Percentiles rank a stretch among this genome's conserved stretches.
These are phyloP conservation scores for Microctonus aethiopoides DNA, from an alignment of 2,888 invertebrate genomes.

Conservation along the genomic window DNA sequence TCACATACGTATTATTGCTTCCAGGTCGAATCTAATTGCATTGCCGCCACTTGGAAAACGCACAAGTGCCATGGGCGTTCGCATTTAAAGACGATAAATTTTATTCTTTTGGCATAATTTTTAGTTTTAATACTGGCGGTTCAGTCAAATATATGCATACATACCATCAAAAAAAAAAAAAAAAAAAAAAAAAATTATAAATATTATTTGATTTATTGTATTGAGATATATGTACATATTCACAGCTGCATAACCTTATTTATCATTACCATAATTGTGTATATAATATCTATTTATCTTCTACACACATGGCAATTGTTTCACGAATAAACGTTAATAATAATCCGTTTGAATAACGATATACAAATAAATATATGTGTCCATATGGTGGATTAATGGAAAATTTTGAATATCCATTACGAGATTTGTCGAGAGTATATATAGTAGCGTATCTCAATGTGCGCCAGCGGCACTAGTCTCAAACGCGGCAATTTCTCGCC, in stretches of 20 bases:
- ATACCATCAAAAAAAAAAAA: not conserved
- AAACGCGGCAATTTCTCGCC: slow-evolving; percentile 33
- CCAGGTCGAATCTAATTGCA: slow-evolving; percentile 34
- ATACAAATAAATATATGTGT: not conserved
- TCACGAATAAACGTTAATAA: not conserved
- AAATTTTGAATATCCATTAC: slow-evolving; percentile 26
- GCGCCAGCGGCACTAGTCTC: slow-evolving; percentile 20
- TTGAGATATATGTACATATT: slow-evolving; percentile 4
- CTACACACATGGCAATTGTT: not conserved
- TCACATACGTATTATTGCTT: slow-evolving; percentile 15
- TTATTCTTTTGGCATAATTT: slow-evolving; percentile 53
- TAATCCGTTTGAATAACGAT: not conserved
- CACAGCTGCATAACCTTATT: no score
- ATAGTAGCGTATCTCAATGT: not conserved
- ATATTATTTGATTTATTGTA: slow-evolving; percentile 24
- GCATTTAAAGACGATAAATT: slow-evolving; percentile 59
- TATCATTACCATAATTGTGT: no score
- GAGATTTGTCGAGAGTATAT: not conserved
- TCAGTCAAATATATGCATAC: not conserved
- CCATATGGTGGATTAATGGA: slow-evolving; percentile 6
- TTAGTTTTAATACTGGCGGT: not conserved
- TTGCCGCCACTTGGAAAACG: slow-evolving; percentile 34
- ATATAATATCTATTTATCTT: no score
- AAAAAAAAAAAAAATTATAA: not conserved
- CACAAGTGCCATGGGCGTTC: slow-evolving; percentile 43